These are phyloP conservation scores for Plebejus anna DNA, from an alignment of 2,888 invertebrate genomes.

Conservation along the genomic window DNA sequence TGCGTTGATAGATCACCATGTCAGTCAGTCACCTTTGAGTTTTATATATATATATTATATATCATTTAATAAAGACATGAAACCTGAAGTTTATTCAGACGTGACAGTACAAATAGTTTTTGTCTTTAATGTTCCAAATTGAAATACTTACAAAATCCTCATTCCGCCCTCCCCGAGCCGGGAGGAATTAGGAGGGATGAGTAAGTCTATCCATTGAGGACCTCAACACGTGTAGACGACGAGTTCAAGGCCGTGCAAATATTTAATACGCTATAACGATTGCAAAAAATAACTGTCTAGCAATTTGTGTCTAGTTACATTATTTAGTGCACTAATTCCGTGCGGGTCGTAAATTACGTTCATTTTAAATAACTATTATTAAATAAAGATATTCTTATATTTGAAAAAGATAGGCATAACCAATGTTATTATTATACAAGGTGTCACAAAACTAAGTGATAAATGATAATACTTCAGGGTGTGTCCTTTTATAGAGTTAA, in stretches of 20 bases:
- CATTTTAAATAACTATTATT: neutral
- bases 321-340: conserved; percentile 3
- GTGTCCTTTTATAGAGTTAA: too few species aligned
- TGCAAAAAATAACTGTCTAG: conserved; percentile 2
- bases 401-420: neutral
- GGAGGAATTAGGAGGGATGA: conserved; percentile 35
- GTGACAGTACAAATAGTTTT: conserved; percentile 21
- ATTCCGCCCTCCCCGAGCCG: conserved; percentile 33
- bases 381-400: neutral
- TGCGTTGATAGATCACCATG: too few species aligned
- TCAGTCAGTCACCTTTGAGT: too few species aligned
- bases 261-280: conserved; percentile 25
- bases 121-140: conserved; percentile 44
- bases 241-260: conserved; percentile 43
- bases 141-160: conserved; percentile 46
- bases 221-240: conserved; percentile 49
- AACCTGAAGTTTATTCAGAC: neutral
- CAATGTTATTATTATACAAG: too few species aligned
- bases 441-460: too few species aligned
- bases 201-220: conserved; percentile 47
- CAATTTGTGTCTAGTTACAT: neutral
- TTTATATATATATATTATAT: too few species aligned
- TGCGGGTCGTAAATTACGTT: neutral
- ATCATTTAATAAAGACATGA: neutral
- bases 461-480: too few species aligned